phyloP scores from a whole-genome alignment of 1,140 invertebrate genomes.

The Lysiphlebus fabarum region DNA sequence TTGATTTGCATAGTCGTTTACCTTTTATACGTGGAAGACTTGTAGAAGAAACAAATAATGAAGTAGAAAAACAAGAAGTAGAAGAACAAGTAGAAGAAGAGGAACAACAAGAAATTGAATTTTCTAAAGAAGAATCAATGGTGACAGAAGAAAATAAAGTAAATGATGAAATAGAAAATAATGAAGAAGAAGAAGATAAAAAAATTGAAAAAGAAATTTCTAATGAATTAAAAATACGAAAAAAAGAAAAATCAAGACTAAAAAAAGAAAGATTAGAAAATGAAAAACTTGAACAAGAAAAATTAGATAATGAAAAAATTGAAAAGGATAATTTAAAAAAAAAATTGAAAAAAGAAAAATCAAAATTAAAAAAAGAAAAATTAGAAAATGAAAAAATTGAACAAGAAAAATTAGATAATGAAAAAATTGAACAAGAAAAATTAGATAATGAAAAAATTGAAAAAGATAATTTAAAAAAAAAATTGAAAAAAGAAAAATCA shows the following conservation, averaged over 20 bases:
- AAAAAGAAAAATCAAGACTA: neutral
- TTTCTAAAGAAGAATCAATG: no score
- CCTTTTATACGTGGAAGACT: constrained; percentile 59
- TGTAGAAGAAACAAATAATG: constrained; percentile 1
- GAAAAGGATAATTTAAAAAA: neutral
- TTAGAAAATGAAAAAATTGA: neutral
- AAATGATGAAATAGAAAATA: neutral
- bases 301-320: neutral
- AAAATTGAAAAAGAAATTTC: neutral
- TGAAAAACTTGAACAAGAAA: neutral
- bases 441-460: constrained; percentile 21
- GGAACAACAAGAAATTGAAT: neutral
- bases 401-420: constrained; percentile 11
- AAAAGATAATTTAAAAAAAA: neutral
- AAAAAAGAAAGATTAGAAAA: neutral
- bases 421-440: neutral
- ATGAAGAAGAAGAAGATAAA: neutral
- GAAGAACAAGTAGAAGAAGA: constrained; percentile 3
- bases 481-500: constrained; percentile 14
- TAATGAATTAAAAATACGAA: constrained; percentile 4
- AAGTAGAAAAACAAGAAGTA: neutral
- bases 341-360: constrained; percentile 2
- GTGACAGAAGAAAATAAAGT: neutral
- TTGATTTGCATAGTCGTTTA: constrained; percentile 57
- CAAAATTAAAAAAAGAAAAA: constrained; percentile 4